Evolutionary conservation across 2,797 vertebrate genomes (phyloP).

Genomic region (Arctocebus calabarensis): DNA sequence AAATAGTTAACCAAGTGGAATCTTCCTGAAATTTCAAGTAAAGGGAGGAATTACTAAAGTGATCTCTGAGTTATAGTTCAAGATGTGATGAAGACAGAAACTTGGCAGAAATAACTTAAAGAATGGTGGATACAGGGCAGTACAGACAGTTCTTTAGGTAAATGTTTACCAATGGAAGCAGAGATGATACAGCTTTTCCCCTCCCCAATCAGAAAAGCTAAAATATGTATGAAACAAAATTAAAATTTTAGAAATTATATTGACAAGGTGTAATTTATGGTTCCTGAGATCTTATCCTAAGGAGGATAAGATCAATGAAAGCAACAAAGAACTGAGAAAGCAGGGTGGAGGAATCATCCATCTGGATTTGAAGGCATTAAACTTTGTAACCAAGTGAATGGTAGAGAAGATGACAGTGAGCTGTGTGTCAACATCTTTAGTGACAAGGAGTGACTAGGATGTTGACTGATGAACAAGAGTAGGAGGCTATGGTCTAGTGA

Average conservation of each 20-base stretch:
- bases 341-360: background rate
- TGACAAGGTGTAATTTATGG: background rate
- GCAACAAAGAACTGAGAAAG: background rate
- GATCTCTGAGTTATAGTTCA: background rate
- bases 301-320: background rate
- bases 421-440: no score
- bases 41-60: background rate
- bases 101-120: background rate
- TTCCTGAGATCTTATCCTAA: background rate
- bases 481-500: no score
- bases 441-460: background rate
- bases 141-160: background rate
- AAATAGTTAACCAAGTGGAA: no score
- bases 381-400: background rate
- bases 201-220: background rate
- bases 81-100: background rate
- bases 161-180: background rate
- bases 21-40: background rate
- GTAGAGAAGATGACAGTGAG: background rate
- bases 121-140: background rate
- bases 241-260: conserved; percentile 40
- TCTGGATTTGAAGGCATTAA: background rate
- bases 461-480: background rate
- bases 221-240: background rate
- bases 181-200: background rate